phyloP scores from a whole-genome alignment of 2,888 invertebrate species.

The Polyommatus icarus region DNA sequence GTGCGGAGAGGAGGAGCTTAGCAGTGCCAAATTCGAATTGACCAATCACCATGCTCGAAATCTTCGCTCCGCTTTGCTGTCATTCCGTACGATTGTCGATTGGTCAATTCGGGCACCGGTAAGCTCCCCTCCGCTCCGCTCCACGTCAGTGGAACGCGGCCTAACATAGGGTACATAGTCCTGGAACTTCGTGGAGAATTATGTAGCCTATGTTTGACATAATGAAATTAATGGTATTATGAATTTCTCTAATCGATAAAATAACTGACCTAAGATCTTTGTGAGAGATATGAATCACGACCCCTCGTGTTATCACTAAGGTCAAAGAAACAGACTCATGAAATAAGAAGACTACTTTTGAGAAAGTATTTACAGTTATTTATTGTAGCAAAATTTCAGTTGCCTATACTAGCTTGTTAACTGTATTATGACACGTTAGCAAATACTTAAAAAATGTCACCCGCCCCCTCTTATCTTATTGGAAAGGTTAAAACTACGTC shows the following conservation, averaged over 20 bases:
- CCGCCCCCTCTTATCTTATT: conserved; percentile 30
- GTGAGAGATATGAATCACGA: not conserved
- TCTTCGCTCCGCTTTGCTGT: too few relatives aligned
- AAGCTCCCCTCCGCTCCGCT: too few relatives aligned
- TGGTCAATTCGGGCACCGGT: too few relatives aligned
- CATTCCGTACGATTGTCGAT: too few relatives aligned
- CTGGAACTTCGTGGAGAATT: not conserved
- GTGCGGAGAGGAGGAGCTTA: too few relatives aligned
- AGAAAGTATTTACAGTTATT: conserved; percentile 13
- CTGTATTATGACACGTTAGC: conserved; percentile 6
- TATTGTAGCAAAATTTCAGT: conserved; percentile 17
- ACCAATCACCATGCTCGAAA: too few relatives aligned
- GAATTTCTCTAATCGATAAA: not conserved
- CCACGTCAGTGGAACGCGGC: too few relatives aligned
- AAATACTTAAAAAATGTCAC: not conserved
- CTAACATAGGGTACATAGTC: too few relatives aligned
- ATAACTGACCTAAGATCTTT: not conserved
- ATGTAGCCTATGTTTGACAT: not conserved
- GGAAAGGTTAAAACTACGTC: conserved; percentile 42
- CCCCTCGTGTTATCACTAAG: not conserved
- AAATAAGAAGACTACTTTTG: conserved; percentile 21
- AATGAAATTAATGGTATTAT: not conserved
- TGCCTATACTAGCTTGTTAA: not conserved
- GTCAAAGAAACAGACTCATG: not conserved
- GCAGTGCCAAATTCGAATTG: too few relatives aligned